Percentiles rank a stretch among this genome's conserved stretches.
Evolutionary conservation across 2,888 invertebrate genomes (phyloP).

Genomic region (Plebejus argus): DNA sequence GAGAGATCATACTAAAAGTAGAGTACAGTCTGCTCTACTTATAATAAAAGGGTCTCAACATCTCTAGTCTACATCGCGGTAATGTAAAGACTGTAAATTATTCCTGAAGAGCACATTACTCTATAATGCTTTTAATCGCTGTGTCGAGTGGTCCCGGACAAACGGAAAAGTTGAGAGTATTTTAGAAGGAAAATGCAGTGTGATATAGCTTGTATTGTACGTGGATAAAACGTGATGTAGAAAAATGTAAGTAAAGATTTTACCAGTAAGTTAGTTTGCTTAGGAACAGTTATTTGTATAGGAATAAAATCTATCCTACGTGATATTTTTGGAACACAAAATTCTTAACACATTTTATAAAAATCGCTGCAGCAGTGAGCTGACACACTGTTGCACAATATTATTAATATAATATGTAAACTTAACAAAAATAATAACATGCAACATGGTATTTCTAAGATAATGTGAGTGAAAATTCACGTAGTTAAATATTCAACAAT

Average conservation of each 20-base stretch:
- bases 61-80: background rate
- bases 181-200: background rate
- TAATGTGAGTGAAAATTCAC: background rate
- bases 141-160: background rate
- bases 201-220: background rate
- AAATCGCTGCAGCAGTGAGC: too few species aligned
- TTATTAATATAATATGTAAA: too few species aligned
- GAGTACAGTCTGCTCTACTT: background rate
- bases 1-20: background rate
- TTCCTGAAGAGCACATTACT: conserved; percentile 1
- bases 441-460: background rate
- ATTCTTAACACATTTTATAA: too few species aligned
- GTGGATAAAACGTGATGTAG: background rate
- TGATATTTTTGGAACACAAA: too few species aligned
- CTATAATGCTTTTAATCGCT: conserved; percentile 1
- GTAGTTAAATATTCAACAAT: background rate
- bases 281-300: too few species aligned
- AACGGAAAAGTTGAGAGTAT: background rate
- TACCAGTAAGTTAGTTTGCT: too few species aligned
- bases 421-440: background rate
- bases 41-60: background rate
- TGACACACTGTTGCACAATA: too few species aligned
- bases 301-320: too few species aligned
- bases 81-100: background rate
- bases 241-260: too few species aligned